These are phyloP conservation scores for Chloebia gouldiae DNA, from an alignment of 2,113 vertebrate genomes.

Conservation along the genomic window DNA sequence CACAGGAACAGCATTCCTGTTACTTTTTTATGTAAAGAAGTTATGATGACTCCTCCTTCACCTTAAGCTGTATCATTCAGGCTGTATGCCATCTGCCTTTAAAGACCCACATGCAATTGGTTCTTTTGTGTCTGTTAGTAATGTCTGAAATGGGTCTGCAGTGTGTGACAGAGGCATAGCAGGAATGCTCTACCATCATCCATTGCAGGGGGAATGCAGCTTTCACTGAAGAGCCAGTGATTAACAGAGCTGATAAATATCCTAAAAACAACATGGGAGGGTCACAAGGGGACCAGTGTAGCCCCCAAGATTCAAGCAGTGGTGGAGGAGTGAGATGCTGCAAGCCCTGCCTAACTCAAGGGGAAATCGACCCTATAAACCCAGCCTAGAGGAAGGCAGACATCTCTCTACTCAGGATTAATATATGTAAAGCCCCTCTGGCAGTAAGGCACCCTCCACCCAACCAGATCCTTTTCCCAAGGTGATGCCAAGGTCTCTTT, in stretches of 20 bases:
- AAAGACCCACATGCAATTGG: rapidly evolving
- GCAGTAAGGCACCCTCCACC: neutral
- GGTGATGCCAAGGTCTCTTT: neutral
- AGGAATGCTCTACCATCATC: neutral
- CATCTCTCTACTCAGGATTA: neutral
- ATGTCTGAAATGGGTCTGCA: neutral
- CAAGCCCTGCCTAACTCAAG: neutral
- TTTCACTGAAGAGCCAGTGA: neutral
- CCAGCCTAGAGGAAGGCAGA: neutral
- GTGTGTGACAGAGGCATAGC: rapidly evolving
- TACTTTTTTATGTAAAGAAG: neutral
- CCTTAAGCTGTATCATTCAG: neutral
- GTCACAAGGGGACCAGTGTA: neutral
- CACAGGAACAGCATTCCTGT: neutral
- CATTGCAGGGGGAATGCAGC: neutral
- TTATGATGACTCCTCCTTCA: neutral
- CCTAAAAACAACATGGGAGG: neutral
- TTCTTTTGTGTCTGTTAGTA: neutral
- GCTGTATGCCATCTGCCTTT: neutral
- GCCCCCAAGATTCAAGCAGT: neutral
- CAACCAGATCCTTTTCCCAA: neutral
- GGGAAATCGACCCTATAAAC: neutral
- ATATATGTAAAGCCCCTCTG: neutral
- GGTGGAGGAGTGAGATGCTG: neutral
- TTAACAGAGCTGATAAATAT: neutral